A percentile compares a stretch with the other conserved stretches of the same genome.
phyloP scores from a whole-genome alignment of 2,797 vertebrate genomes.

The Coregonus ussuriensis region DNA sequence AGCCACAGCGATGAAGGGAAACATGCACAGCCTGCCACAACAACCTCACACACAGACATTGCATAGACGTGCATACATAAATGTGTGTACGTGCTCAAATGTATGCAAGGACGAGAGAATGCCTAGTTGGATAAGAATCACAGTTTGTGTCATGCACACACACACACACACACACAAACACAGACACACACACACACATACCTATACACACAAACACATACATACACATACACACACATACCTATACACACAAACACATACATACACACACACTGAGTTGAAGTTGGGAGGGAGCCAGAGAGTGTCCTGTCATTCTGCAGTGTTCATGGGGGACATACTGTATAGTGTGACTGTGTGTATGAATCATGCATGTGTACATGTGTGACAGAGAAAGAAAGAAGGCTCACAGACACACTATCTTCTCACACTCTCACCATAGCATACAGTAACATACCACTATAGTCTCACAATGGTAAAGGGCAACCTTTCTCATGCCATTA shows the following conservation, averaged over 20 bases:
- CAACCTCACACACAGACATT: background rate
- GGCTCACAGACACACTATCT: background rate
- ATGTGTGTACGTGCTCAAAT: background rate
- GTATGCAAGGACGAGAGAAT: background rate
- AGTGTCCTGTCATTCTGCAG: background rate
- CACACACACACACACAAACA: conserved; percentile 14
- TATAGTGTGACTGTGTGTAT: background rate
- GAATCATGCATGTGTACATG: background rate
- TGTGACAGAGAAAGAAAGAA: background rate
- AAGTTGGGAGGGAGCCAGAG: background rate
- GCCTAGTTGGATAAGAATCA: background rate
- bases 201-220: background rate
- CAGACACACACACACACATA: background rate
- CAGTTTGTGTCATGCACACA: conserved; percentile 19
- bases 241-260: conserved; percentile 21
- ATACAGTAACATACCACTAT: background rate
- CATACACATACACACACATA: conserved; percentile 39
- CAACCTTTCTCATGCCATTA: background rate
- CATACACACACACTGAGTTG: background rate
- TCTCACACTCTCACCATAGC: background rate
- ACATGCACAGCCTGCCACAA: background rate
- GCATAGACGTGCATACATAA: background rate
- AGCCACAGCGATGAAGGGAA: background rate
- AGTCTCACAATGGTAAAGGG: background rate
- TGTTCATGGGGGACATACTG: background rate